Conservation (phyloP, 2,888 invertebrate species). For the Oxyteleia sp. region DNA sequence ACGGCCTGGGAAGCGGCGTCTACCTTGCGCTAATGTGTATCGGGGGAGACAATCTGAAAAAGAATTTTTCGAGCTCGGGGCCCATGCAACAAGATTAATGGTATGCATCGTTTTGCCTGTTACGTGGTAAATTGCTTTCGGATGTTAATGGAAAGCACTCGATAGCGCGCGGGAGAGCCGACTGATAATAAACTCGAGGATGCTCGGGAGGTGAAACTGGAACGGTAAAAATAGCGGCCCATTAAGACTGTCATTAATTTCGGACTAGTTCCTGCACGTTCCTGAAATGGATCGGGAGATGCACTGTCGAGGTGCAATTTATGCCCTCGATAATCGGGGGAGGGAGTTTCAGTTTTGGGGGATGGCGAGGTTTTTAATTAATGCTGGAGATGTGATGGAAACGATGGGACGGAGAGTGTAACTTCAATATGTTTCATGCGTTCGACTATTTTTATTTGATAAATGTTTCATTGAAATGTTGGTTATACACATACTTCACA, state of each 20-base stretch:
- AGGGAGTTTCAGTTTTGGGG: constrained; percentile 11
- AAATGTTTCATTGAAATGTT: no score
- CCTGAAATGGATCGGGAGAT: no score
- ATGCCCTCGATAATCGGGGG: no score
- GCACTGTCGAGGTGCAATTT: constrained; percentile 36
- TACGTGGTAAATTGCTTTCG: constrained; percentile 64
- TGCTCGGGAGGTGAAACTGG: constrained; percentile 38
- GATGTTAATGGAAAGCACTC: constrained; percentile 58
- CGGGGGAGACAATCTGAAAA: constrained; percentile 65
- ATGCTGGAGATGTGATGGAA: no score
- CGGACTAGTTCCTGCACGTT: constrained; percentile 32
- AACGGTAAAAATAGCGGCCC: constrained; percentile 63
- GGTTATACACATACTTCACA: no score
- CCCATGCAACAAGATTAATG: constrained; percentile 72
- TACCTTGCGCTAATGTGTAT: constrained; percentile 15
- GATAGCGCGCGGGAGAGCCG: constrained; percentile 51
- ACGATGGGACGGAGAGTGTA: no score
- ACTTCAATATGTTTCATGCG: no score
- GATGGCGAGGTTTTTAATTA: background rate
- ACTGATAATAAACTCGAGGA: constrained; percentile 32
- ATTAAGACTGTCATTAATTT: constrained; percentile 56
- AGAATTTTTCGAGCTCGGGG: constrained; percentile 54
- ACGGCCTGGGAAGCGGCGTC: constrained; percentile 26
- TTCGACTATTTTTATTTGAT: no score
- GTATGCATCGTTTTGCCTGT: constrained; percentile 41